Evolutionary conservation across 2,113 vertebrate species (phyloP).

Genomic region (Takifugu flavidus): DNA sequence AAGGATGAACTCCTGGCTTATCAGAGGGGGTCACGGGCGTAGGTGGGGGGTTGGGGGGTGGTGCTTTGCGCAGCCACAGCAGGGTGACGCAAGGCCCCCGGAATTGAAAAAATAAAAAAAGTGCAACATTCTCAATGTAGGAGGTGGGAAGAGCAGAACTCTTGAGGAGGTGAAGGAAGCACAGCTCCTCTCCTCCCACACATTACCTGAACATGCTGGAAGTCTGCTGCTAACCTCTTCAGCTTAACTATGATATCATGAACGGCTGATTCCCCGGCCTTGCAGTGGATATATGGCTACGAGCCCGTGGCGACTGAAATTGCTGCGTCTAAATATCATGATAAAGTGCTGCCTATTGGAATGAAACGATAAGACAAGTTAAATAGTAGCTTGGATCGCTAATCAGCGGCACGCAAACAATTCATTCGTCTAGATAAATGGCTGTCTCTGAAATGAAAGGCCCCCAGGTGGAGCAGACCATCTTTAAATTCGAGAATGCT

Average conservation of each 20-base stretch:
- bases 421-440: slow-evolving; percentile 52
- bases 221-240: slow-evolving; percentile 51
- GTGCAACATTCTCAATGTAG: slow-evolving; percentile 51
- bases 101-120: slow-evolving; percentile 50
- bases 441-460: slow-evolving; percentile 64
- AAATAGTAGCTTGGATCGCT: neutral
- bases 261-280: slow-evolving; percentile 46
- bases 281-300: slow-evolving; percentile 35
- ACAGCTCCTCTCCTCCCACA: slow-evolving; percentile 54
- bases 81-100: slow-evolving; percentile 48
- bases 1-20: slow-evolving; percentile 71
- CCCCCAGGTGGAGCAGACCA: slow-evolving; percentile 33
- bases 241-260: slow-evolving; percentile 61
- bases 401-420: slow-evolving; percentile 23
- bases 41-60: slow-evolving; percentile 58
- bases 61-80: slow-evolving; percentile 61
- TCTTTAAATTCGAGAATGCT: slow-evolving; percentile 59
- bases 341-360: slow-evolving; percentile 10
- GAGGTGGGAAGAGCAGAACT: slow-evolving; percentile 60
- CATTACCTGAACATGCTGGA: slow-evolving; percentile 47
- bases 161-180: slow-evolving; percentile 63
- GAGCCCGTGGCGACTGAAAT: slow-evolving; percentile 15
- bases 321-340: slow-evolving; percentile 26
- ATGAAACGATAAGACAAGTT: slow-evolving; percentile 15
- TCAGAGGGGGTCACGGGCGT: slow-evolving; percentile 63